Conservation (phyloP, 2,888 invertebrate species). For the Idaea aversata region DNA sequence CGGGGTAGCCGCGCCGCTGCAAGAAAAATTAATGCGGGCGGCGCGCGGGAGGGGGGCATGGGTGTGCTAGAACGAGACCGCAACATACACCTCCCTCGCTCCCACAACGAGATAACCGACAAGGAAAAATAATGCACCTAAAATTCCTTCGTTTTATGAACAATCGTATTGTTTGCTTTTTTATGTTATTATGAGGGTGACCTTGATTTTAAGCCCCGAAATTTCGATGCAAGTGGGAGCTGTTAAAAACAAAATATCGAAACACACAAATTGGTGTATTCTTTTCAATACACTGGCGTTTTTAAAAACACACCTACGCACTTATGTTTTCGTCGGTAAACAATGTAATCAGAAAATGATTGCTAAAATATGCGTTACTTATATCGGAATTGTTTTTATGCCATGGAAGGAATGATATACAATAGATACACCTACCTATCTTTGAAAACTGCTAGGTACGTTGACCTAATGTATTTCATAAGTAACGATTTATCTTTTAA, state of each 20-base stretch:
- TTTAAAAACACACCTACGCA: not conserved
- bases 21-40: conserved; percentile 63
- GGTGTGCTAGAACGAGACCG: conserved; percentile 39
- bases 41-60: conserved; percentile 40
- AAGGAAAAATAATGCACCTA: conserved; percentile 70
- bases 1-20: conserved; percentile 65
- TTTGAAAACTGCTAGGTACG: not conserved
- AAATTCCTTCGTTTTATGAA: conserved; percentile 57
- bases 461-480: too few relatives aligned
- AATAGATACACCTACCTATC: not conserved
- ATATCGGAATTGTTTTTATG: not conserved
- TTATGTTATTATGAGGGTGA: conserved; percentile 50
- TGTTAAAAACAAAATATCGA: conserved; percentile 6
- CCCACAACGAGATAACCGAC: conserved; percentile 56
- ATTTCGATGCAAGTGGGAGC: conserved; percentile 19
- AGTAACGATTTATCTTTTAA: too few relatives aligned
- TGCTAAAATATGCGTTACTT: not conserved
- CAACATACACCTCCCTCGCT: conserved; percentile 31
- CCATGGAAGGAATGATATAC: not conserved
- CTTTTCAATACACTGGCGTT: not conserved
- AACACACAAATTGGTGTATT: not conserved
- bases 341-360: not conserved
- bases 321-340: not conserved
- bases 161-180: conserved; percentile 41
- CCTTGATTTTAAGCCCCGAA: conserved; percentile 41